Base-by-base conservation (phyloP, 2,888 invertebrate species). In the Microctonus brassicae region DNA sequence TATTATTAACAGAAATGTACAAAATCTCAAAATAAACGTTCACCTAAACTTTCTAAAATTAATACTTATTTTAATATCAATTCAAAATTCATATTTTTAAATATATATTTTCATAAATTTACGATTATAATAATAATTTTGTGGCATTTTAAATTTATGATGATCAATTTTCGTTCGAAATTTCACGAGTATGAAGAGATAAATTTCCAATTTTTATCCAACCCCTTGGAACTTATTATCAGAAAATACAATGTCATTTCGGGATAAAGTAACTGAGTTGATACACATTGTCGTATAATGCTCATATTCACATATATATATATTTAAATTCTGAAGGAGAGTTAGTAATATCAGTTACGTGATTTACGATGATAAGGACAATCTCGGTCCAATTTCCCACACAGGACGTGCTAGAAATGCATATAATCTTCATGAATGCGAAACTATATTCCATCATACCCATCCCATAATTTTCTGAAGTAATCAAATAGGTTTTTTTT, bases 341-440 rank as follows among this genome's bases (percentile, higher is more conserved):
- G 72, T 74, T 65, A 72, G 70, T 70, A 78, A 76, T 82, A 81
- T 81, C 80, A 79, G 77, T 79, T 75, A 73, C 69, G 76, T 80
- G 80, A 84, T 81, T 83, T 81, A 82, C 76, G 78, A 74, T 77
- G 82, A 82, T 82, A 82, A 82, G 80, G 76, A 80, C 77, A 83
- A 82, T 83, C 81, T 80, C 82, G 76, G 78, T 78, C 78, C 79
- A 83, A 83, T 83, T 83, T 83, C 79, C 80, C 78, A 79, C 78
- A 79, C 75, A 75, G 75, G 77, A 81, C 83, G 81, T 83, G 82
- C 79, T 70, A 71, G 75, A 80, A 82, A 80, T 81, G 82, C 81
- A 80, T 80, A 79, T 80, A 80, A 82, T 82, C 80, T 81, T 80
- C 83, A 83, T 83, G 83, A 83, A 83, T 84, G 79, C 78, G 76